Conservation (phyloP, 37 sponge, comb jelly and placozoan genomes). For the Ianthella basta region DNA sequence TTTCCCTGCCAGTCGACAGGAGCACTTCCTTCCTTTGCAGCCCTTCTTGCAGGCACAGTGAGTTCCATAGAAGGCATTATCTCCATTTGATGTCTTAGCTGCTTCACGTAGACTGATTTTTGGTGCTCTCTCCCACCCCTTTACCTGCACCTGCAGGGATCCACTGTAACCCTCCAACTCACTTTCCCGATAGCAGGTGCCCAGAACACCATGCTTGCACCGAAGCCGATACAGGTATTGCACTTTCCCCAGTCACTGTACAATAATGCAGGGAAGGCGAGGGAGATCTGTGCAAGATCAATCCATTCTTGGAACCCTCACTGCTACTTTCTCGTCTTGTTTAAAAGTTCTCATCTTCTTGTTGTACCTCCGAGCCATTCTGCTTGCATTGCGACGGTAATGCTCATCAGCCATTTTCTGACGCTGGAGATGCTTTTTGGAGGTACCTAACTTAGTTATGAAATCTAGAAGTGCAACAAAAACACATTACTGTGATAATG, state of each 20-base stretch:
- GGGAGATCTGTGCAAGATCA: conserved; percentile 48
- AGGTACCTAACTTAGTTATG: too few species aligned
- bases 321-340: conserved; percentile 27
- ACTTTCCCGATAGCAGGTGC: conserved; percentile 33
- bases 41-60: conserved; percentile 30
- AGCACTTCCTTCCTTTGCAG: conserved; percentile 25
- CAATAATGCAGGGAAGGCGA: conserved; percentile 44
- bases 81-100: conserved; percentile 18
- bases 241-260: conserved; percentile 29
- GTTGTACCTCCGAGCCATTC: conserved; percentile 30
- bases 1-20: neutral
- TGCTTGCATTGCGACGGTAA: conserved; percentile 42
- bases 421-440: too few species aligned
- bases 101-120: conserved; percentile 35
- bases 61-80: conserved; percentile 23
- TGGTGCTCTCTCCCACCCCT: conserved; percentile 21
- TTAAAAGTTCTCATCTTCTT: conserved; percentile 29
- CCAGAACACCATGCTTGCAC: conserved; percentile 40
- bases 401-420: conserved; percentile 22
- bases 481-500: too few species aligned
- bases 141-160: neutral
- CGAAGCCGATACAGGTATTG: conserved; percentile 6
- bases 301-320: conserved; percentile 51
- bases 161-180: conserved; percentile 40
- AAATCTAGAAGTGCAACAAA: too few species aligned